Base-by-base conservation (phyloP, 2,888 invertebrate genomes). In the Fabriciana adippe region DNA sequence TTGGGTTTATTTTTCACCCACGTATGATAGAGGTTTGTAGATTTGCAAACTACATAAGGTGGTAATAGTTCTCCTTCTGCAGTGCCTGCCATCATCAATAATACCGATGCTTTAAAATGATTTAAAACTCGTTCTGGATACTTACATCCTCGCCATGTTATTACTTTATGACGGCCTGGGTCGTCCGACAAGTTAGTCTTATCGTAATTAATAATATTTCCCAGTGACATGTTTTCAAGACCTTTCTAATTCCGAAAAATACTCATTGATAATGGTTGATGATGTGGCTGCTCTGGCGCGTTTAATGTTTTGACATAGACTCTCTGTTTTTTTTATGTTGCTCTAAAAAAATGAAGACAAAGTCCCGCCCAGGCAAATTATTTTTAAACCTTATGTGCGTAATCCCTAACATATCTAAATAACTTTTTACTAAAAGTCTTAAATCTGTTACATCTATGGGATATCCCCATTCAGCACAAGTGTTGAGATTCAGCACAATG, bases 41-140 rank as follows among this genome's bases (percentile, higher is more conserved):
- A 75, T 74, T 88, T 90, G 72, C 88, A 88, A 0, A 87, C 83
- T 6, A 87, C 81, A 72, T 87, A 89, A 31, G 77, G 76, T 6
- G 87, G 85, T 41, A 88, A 71, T 3, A 84, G 26, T 54, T 73
- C 68, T 14, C 68, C 61, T 15, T 55, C 64, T 15, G 64, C 64
- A 16, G 64, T 18, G 6, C 76, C 83, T 63, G 82, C 78, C 67
- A 88, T 76, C 87, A 89, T 90, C 2, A 85, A 35, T 14, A 81
- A 82, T 15, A 76, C 76, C 1, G 79, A 71, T 14, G 76, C 67
- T 70, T 89, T 89, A 2, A 79, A 73, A 35, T 73, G 69, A 67
- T 87, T 82, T 66, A 81, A 78, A 15, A 84, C 76, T 41, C 78
- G 67, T 62, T 87, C 83, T 4, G 82, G 80, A 67, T 87, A 82